A percentile compares a stretch with the other conserved stretches of the same genome.
Conservation (phyloP, 1,140 invertebrate species). For the Lycorma delicatula region DNA sequence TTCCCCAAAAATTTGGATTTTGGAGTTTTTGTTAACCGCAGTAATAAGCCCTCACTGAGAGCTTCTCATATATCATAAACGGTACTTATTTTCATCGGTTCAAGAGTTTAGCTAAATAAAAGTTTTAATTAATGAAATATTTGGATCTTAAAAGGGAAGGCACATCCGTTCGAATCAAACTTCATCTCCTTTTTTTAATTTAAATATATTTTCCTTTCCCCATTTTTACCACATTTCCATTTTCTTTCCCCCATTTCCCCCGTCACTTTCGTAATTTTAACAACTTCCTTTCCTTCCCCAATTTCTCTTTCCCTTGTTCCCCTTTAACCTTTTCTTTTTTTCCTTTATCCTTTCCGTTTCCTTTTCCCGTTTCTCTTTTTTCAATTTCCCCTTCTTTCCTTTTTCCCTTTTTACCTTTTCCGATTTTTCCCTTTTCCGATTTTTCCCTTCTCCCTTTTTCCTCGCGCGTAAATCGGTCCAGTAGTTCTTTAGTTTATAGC, state of each 20-base stretch:
- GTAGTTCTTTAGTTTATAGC: no score
- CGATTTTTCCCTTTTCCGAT: not conserved
- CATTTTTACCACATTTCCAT: not conserved
- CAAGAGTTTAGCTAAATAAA: no score
- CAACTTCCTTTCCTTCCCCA: not conserved
- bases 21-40: no score
- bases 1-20: no score
- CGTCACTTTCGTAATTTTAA: slow-evolving; percentile 2
- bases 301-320: not conserved
- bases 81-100: no score
- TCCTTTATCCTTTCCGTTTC: not conserved
- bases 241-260: not conserved
- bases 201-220: not conserved
- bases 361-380: not conserved
- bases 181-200: not conserved
- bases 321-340: not conserved
- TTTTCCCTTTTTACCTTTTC: not conserved
- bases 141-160: no score
- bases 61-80: no score
- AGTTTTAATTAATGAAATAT: no score
- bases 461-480: no score
- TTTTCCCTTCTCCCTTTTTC: not conserved
- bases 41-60: no score
- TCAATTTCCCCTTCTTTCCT: not conserved
- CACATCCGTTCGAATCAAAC: no score